Conservation (phyloP, 2,888 invertebrate species). For the Leucoptera coffeella region DNA sequence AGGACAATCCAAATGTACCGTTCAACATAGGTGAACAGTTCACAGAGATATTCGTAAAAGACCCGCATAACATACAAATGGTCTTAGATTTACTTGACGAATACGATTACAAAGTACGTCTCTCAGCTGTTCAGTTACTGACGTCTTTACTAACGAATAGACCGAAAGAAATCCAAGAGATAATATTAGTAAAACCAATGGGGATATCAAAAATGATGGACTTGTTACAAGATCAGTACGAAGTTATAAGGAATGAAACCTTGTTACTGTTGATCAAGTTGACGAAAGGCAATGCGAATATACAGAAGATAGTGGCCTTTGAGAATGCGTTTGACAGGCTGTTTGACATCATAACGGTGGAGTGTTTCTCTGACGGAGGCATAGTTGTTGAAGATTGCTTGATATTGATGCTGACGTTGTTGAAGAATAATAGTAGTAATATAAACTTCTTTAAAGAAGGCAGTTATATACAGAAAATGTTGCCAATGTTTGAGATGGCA, state of each 20-base stretch:
- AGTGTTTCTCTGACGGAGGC: slow-evolving; percentile 91
- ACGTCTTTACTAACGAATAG: slow-evolving; percentile 83
- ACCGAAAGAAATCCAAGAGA: slow-evolving; percentile 82
- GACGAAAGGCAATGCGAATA: slow-evolving; percentile 90
- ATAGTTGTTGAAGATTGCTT: slow-evolving; percentile 98
- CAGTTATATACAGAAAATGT: slow-evolving; percentile 84
- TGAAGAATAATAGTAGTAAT: slow-evolving; percentile 94
- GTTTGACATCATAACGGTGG: slow-evolving; percentile 86
- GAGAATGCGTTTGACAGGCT: slow-evolving; percentile 97
- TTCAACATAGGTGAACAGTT: slow-evolving; percentile 86
- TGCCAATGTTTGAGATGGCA: slow-evolving; percentile 81
- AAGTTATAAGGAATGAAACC: slow-evolving; percentile 93
- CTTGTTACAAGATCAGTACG: slow-evolving; percentile 84
- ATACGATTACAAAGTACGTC: slow-evolving; percentile 89
- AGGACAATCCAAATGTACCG: slow-evolving; percentile 56
- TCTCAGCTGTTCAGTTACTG: slow-evolving; percentile 84
- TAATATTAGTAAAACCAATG: slow-evolving; percentile 86
- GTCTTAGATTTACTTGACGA: slow-evolving; percentile 85
- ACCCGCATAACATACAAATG: slow-evolving; percentile 74
- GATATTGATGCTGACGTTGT: slow-evolving; percentile 82
- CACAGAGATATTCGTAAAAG: slow-evolving; percentile 95
- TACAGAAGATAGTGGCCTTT: slow-evolving; percentile 98
- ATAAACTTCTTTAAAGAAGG: slow-evolving; percentile 99
- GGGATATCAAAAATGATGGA: slow-evolving; percentile 98
- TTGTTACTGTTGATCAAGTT: slow-evolving; percentile 85